Conservation (phyloP, 2,797 vertebrate genomes). For the Phoebastria nigripes region DNA sequence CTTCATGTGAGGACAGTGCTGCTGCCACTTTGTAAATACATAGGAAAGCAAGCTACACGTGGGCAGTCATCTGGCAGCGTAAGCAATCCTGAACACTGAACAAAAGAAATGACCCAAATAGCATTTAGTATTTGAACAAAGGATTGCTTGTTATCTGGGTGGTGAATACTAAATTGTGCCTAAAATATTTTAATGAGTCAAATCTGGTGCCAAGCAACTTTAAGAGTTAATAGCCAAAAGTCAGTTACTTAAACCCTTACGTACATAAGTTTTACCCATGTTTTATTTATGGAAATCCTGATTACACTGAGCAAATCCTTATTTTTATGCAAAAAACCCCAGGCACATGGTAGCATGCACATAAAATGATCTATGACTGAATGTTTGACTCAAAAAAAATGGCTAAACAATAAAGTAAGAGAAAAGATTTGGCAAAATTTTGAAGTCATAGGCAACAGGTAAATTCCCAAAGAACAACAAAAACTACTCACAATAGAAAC, state of each 20-base stretch:
- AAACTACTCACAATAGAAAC: background rate
- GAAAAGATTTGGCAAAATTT: background rate
- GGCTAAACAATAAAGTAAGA: background rate
- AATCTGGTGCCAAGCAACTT: background rate
- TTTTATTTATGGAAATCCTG: background rate
- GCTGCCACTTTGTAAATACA: background rate
- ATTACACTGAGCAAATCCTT: background rate
- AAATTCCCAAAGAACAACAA: background rate
- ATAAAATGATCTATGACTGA: background rate
- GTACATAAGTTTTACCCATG: fast-evolving
- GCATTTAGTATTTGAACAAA: background rate
- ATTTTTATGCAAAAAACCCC: background rate
- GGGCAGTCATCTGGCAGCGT: background rate
- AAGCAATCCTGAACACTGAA: background rate
- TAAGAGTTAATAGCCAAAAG: background rate
- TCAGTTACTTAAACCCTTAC: background rate
- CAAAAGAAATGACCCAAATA: background rate
- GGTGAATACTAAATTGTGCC: background rate
- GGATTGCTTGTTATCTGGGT: background rate
- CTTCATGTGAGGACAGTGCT: background rate
- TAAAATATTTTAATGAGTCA: background rate
- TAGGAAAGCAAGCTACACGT: background rate
- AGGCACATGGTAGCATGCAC: background rate
- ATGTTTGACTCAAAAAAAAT: background rate
- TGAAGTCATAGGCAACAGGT: background rate